These are phyloP conservation scores for Grantiella picta DNA, from an alignment of 2,113 vertebrate genomes.

Conservation along the genomic window DNA sequence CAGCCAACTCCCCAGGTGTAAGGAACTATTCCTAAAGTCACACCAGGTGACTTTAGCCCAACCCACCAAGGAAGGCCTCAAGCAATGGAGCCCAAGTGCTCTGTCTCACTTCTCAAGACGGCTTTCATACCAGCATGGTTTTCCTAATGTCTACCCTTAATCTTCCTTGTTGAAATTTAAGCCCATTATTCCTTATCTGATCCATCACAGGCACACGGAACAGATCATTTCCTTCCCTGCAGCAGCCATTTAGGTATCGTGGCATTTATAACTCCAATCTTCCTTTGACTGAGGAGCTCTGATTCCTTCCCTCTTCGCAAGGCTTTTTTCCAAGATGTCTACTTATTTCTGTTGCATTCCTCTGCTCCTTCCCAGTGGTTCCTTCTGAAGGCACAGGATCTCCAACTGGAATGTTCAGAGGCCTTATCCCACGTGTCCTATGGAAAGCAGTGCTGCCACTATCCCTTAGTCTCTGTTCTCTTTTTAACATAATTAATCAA, in stretches of 20 bases:
- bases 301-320: background rate
- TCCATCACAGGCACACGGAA: background rate
- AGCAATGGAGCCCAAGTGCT: background rate
- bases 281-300: background rate
- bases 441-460: fast-evolving
- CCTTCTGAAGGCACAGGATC: background rate
- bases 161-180: background rate
- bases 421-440: background rate
- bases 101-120: background rate
- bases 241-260: background rate
- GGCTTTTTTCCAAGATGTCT: background rate
- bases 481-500: background rate
- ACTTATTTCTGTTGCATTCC: background rate
- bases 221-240: background rate
- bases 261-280: background rate
- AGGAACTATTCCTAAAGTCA: background rate
- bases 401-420: background rate
- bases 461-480: background rate
- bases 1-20: background rate
- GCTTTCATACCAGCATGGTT: fast-evolving
- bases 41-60: background rate
- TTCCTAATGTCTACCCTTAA: background rate
- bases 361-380: background rate
- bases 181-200: background rate
- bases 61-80: background rate